Evolutionary conservation across 92 coral and sea anemone genomes (phyloP).

Genomic region (Phymanthus crucifer): DNA sequence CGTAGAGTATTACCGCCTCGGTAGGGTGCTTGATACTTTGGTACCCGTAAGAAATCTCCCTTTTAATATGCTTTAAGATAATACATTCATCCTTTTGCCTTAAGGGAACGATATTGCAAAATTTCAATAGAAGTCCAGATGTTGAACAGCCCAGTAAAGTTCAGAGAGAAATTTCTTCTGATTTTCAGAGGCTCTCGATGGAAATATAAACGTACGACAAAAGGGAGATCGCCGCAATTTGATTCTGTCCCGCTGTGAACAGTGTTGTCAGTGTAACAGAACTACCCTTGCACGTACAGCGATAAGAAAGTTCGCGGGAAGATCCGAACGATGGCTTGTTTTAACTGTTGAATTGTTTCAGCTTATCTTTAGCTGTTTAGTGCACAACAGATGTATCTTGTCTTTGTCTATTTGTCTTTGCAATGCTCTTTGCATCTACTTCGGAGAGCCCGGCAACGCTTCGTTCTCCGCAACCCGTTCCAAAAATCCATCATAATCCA

Average conservation of each 20-base stretch:
- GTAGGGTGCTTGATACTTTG: slow-evolving; percentile 32
- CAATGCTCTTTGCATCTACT: slow-evolving; percentile 18
- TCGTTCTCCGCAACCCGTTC: background rate
- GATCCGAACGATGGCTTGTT: background rate
- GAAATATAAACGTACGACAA: slow-evolving; percentile 4
- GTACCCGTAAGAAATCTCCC: slow-evolving; percentile 30
- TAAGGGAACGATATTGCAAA: slow-evolving; percentile 27
- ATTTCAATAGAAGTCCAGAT: slow-evolving; percentile 48
- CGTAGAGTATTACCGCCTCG: slow-evolving; percentile 14
- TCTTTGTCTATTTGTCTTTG: slow-evolving; percentile 16
- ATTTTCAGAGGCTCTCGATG: background rate
- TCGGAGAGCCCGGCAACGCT: background rate
- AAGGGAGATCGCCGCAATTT: background rate
- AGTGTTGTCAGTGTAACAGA: background rate
- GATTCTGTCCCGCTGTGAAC: slow-evolving; percentile 25
- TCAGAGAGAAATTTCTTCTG: slow-evolving; percentile 8
- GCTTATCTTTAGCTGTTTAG: slow-evolving; percentile 11
- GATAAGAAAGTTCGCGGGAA: background rate
- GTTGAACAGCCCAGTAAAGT: slow-evolving; percentile 22
- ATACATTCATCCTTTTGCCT: slow-evolving; percentile 7
- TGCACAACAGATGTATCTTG: slow-evolving; percentile 16
- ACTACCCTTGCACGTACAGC: background rate
- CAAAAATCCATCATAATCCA: background rate
- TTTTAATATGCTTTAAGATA: slow-evolving; percentile 18
- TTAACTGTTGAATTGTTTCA: slow-evolving; percentile 7